A percentile compares a stretch with the other conserved stretches of the same genome.
These are phyloP conservation scores for Entosphenus tridentatus DNA, from an alignment of 2,113 vertebrate species.

Conservation along the genomic window DNA sequence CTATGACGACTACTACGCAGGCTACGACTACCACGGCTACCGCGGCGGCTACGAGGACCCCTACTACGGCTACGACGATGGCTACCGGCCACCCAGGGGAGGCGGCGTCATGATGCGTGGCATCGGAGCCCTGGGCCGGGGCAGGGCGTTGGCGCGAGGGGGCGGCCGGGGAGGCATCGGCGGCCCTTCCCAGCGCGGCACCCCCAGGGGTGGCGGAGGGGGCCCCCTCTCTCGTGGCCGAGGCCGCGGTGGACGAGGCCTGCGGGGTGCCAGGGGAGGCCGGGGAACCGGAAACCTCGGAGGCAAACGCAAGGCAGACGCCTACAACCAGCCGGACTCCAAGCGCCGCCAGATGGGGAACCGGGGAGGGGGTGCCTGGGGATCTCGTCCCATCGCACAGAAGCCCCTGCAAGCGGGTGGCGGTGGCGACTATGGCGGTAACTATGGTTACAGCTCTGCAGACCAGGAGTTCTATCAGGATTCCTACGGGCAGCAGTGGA, in stretches of 20 bases:
- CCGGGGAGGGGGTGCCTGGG: conserved; percentile 99
- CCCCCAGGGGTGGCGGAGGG: conserved; percentile 70
- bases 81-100: conserved; percentile 63
- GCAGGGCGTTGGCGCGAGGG: background rate
- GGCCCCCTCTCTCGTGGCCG: conserved; percentile 60
- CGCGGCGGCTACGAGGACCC: conserved; percentile 95
- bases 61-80: conserved; percentile 95
- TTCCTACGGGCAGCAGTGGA: conserved; percentile 99
- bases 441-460: conserved; percentile 97
- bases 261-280: conserved; percentile 97
- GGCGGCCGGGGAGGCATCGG: conserved; percentile 54
- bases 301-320: conserved; percentile 99
- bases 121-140: background rate
- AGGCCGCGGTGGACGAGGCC: conserved; percentile 87
- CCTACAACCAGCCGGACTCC: conserved; percentile 99
- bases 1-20: conserved; percentile 68
- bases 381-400: conserved; percentile 98
- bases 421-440: conserved; percentile 89
- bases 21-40: conserved; percentile 96
- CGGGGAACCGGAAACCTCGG: conserved; percentile 92
- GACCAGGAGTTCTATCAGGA: conserved; percentile 98
- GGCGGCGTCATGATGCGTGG: conserved; percentile 28
- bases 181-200: conserved; percentile 37
- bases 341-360: conserved; percentile 98
- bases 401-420: conserved; percentile 58